phyloP scores from a whole-genome alignment of 1,140 invertebrate genomes.

The Drosophila willistoni region DNA sequence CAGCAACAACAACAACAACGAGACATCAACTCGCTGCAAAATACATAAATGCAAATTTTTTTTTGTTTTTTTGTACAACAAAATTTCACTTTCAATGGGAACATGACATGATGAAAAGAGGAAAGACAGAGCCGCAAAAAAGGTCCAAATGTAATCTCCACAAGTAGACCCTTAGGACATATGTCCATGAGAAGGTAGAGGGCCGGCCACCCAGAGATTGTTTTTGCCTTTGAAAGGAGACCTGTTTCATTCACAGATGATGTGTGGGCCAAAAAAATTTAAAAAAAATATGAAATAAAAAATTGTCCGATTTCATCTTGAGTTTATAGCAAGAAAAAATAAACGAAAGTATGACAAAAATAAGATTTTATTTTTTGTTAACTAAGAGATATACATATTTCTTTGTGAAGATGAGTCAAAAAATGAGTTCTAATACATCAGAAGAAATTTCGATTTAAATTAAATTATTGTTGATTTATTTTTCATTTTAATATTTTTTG shows the following conservation, averaged over 20 bases:
- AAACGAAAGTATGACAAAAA: not conserved
- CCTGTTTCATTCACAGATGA: not conserved
- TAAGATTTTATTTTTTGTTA: not conserved
- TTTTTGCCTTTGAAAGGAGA: not conserved
- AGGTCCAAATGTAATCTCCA: conserved; percentile 30
- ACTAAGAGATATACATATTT: not conserved
- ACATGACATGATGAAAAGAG: conserved; percentile 41
- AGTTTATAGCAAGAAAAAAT: not conserved
- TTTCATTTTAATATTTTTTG: too few relatives aligned
- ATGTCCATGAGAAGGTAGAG: conserved; percentile 17
- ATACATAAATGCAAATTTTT: conserved; percentile 73
- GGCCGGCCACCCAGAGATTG: conserved; percentile 29
- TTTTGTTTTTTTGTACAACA: conserved; percentile 42
- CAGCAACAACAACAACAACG: conserved; percentile 34
- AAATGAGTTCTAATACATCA: too few relatives aligned
- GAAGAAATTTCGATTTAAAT: too few relatives aligned
- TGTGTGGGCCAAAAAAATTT: not conserved
- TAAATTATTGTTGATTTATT: too few relatives aligned
- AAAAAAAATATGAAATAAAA: conserved; percentile 43
- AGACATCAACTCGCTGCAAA: conserved; percentile 37
- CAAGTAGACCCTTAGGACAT: conserved; percentile 57
- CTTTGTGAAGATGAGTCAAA: not conserved
- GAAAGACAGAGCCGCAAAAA: conserved; percentile 15
- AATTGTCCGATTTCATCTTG: conserved; percentile 43
- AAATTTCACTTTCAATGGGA: conserved; percentile 73